Base-by-base conservation (phyloP, 2,797 vertebrate species). In the Enteromius radiatus region DNA sequence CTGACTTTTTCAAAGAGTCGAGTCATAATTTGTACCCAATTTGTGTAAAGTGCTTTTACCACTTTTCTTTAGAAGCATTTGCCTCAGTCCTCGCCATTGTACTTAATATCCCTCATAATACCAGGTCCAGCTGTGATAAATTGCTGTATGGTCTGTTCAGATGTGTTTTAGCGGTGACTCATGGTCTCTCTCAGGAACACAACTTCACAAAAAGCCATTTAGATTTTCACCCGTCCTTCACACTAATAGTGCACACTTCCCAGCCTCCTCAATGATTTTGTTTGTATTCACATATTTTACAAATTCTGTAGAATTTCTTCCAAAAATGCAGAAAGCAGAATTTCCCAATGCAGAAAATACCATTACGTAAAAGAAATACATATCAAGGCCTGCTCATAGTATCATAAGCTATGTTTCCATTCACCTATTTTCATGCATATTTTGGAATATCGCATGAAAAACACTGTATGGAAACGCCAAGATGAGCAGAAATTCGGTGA, bases 91-190 rank as follows among this genome's bases (percentile, higher is more conserved):
- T 56, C 10, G 45, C 43, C 49, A 28, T 41, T 43, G 31, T 54
- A 14, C 36, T 71, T 59, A 45, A 71, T 73, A 49, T 73, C 36
- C 43, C 21, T 49, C 31, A 64, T 81, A 49, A 81, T 17, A 23
- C 43, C 54, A 28, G 28, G 41, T 74, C 56, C 68, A 36, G 79
- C 79, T 73, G 79, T 73, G 79, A 81, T 71, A 64, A 81, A 70
- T 10, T 59, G 49, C 65, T 31, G 15, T 52, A 69, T 43, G 49
- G 23, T 69, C 54, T 73, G 79, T 38, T 17, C 14, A 45, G 33
- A 36, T 47, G 28, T 43, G 36, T 71, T 71, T 61, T 38, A 54
- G 5, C 15, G 2, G 36, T 68, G 45, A 68, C 15, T 78, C n/a
- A 78, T 54, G 45, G 12, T 10, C 54, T 56, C 9, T 6, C 5